A percentile compares a stretch with the other conserved stretches of the same genome.
phyloP scores from a whole-genome alignment of 2,113 vertebrate species.

The Elanoides forficatus region DNA sequence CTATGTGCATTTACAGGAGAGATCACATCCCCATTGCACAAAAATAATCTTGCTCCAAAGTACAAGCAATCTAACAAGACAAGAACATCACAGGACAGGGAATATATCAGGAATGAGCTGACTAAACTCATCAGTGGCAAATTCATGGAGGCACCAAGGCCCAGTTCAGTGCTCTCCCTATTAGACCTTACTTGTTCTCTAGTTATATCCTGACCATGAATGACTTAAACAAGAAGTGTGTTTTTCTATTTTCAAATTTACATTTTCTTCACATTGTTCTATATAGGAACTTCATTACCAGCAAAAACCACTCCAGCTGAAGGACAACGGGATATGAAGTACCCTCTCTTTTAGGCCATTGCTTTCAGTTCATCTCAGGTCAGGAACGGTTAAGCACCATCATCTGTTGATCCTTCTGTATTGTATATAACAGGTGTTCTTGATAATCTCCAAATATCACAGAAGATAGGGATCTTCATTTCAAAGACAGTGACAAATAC shows the following conservation, averaged over 20 bases:
- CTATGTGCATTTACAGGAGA: background rate
- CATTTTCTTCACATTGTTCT: background rate
- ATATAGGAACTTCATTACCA: background rate
- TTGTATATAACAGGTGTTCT: background rate
- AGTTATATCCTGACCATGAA: background rate
- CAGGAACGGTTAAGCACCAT: background rate
- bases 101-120: background rate
- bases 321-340: background rate
- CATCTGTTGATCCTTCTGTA: background rate
- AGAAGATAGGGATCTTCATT: background rate
- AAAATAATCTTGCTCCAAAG: background rate
- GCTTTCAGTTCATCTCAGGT: background rate
- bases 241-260: background rate
- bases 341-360: background rate
- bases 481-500: background rate
- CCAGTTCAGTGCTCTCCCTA: background rate
- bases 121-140: background rate
- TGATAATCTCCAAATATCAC: background rate
- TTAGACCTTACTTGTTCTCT: background rate
- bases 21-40: background rate
- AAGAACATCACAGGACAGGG: background rate
- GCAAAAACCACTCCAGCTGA: background rate
- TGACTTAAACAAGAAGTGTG: background rate
- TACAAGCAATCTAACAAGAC: background rate
- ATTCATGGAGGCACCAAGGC: background rate